Evolutionary conservation across 2,797 vertebrate genomes (phyloP), one percentile per base, ranked within the genome.

Genomic region (Enoplosus armatus): DNA sequence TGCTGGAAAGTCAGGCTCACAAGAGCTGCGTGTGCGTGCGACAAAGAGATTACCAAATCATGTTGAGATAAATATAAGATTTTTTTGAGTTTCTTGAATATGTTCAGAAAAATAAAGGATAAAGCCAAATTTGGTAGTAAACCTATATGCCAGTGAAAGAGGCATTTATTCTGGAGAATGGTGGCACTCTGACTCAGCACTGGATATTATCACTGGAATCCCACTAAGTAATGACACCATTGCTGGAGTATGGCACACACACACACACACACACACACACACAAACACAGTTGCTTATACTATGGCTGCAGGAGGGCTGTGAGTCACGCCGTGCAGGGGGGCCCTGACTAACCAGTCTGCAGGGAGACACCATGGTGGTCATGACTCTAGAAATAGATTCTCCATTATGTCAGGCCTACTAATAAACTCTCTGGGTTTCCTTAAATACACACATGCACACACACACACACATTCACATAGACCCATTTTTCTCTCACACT

Each of bases 381-480:
- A 80, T 77, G 39, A 41, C 47, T 80, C 89, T 45, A 78, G 77
- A 89, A 94, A 94, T 93, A 94, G 85, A 87, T 54, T 89, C 90
- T 91, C 85, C 88, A 90, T 91, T 85, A 91, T 87, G 69, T 89
- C 86, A 91, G 79, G 9, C 81, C 88, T 92, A 78, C 80, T 86
- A 83, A 73, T 91, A 82, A 77, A 76, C 77, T 80, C 56, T 39
- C 72, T 15, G 61, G 58, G 55, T 84, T 84, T 84, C 85, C 84
- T 85, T 85, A 89, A 90, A 90, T 87, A 87, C 69, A 86, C 86
- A 87, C 0, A 0, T 14, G 53, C 71, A 51, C 64, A 78, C 41
- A 54, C 70, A 43, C 59, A 79, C 72, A 74, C 55, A 12, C 53
- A 63, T 29, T n/a, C 61, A 75, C 72, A 80, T 18, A 50, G 50